These are phyloP conservation scores for Vanacampus margaritifer DNA, from an alignment of 2,113 vertebrate species.

Conservation along the genomic window DNA sequence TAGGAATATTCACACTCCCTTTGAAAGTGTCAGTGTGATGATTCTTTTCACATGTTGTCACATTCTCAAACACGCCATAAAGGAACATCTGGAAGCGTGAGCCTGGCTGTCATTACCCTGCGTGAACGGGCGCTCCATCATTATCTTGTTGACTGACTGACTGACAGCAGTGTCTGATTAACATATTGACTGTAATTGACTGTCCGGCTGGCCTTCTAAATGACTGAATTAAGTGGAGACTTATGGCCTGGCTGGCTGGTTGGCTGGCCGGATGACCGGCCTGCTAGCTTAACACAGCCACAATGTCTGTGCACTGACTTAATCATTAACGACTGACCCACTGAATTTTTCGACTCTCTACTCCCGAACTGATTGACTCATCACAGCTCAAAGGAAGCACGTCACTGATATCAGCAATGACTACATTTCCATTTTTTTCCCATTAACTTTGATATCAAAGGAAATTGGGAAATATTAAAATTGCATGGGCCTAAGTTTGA, in stretches of 20 bases:
- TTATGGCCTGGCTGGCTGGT: conserved; percentile 39
- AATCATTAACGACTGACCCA: conserved; percentile 56
- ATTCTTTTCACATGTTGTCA: conserved; percentile 26
- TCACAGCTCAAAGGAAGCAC: conserved; percentile 30
- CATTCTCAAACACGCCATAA: conserved; percentile 10
- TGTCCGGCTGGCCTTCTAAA: conserved; percentile 52
- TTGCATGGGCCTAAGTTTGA: not conserved
- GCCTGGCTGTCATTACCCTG: conserved; percentile 42
- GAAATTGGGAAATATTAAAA: conserved; percentile 41
- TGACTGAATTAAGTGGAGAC: conserved; percentile 48
- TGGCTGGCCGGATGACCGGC: conserved; percentile 38
- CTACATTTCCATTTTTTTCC: conserved; percentile 50
- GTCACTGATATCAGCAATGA: conserved; percentile 32
- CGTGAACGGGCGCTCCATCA: conserved; percentile 46
- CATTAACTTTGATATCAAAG: conserved; percentile 52
- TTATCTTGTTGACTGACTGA: conserved; percentile 40
- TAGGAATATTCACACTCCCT: not conserved
- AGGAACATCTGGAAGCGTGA: conserved; percentile 38
- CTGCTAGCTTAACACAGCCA: not conserved
- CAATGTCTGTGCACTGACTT: conserved; percentile 20
- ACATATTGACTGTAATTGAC: conserved; percentile 65
- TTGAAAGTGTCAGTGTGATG: conserved; percentile 7
- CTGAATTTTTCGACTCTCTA: conserved; percentile 18
- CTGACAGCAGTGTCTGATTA: conserved; percentile 60
- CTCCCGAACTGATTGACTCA: conserved; percentile 24